Base-by-base conservation (phyloP, 2,888 invertebrate genomes). In the Steinernema carpocapsae region DNA sequence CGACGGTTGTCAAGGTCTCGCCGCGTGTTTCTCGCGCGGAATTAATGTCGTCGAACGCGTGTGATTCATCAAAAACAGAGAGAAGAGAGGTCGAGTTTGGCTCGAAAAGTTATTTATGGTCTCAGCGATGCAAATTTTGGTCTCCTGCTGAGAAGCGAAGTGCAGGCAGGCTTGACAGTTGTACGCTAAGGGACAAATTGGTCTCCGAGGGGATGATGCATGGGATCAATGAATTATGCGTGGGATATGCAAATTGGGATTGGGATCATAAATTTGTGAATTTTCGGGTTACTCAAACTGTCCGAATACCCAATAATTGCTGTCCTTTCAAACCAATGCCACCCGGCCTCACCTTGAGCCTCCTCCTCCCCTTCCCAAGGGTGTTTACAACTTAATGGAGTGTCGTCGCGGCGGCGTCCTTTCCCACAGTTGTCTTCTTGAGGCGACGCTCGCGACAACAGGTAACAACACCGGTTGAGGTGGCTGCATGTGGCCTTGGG, bases 341-440 rank as follows among this genome's bases (percentile, higher is more conserved):
- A 43, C 43, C 43, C 10, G 10, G 43, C 43, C 43, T 43, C 43
- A 43, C 43, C 43, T 43, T 43, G 43, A 43, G 43, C 14, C 43
- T 7, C 43, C 43, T 7, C 14, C 43, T 14, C 7, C 10, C 56
- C 22, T 56, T 56, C 56, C 56, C 56, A 56, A 56, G 56, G 56
- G 56, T 56, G 56, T 56, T 56, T 56, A 56, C 56, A 56, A 56
- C 56, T 56, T 56, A 56, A 56, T 56, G 56, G 24, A 56, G 24
- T 56, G 56, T 26, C 56, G 56, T 43, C 43, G 43, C 43, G n/a
- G 7, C 26, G 56, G 56, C 56, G 56, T 19, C 56, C 51, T 56
- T 56, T 56, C 56, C 56, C 56, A 56, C 56, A 19, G 43, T 43
- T 43, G 43, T 43, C 43, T 43, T 17, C 48, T n/a, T n/a, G n/a